These are phyloP conservation scores for Tortrix viridana DNA, from an alignment of 2,888 invertebrate species.

Conservation along the genomic window DNA sequence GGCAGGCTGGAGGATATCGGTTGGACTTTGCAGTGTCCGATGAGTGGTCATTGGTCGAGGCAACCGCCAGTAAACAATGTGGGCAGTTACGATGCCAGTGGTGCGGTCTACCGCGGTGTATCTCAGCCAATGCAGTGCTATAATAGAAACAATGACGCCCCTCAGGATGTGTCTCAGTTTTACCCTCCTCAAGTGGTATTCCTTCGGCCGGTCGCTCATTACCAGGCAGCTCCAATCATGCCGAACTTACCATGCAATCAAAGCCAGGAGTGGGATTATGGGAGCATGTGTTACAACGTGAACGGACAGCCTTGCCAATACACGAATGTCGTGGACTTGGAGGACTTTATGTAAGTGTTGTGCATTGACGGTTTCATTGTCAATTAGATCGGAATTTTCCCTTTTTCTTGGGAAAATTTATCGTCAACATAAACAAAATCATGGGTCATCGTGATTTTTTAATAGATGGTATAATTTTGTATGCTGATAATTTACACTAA, in stretches of 20 bases:
- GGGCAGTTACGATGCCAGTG: constrained; percentile 56
- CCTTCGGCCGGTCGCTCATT: constrained; percentile 49
- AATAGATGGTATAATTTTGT: neutral
- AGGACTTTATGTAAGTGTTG: constrained; percentile 89
- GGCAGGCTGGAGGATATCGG: constrained; percentile 58
- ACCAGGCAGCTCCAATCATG: constrained; percentile 52
- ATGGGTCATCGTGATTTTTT: neutral
- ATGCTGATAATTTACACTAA: constrained; percentile 2
- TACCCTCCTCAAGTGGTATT: constrained; percentile 51
- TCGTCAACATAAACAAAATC: too few relatives aligned
- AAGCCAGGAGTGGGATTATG: constrained; percentile 85
- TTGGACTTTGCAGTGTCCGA: constrained; percentile 69
- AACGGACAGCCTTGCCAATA: constrained; percentile 87
- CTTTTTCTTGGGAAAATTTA: neutral
- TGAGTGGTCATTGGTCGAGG: constrained; percentile 62
- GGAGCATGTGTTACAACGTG: constrained; percentile 86
- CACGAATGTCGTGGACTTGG: constrained; percentile 87
- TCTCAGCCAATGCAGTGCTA: constrained; percentile 61
- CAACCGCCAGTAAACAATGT: constrained; percentile 51
- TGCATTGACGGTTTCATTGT: neutral
- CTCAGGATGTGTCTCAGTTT: constrained; percentile 52
- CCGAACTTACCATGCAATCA: constrained; percentile 78
- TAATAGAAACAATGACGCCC: constrained; percentile 50
- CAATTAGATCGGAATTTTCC: too few relatives aligned
- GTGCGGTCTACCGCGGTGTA: constrained; percentile 48